Base-by-base conservation (phyloP, 2,797 vertebrate genomes). In the Propithecus perrieri region DNA sequence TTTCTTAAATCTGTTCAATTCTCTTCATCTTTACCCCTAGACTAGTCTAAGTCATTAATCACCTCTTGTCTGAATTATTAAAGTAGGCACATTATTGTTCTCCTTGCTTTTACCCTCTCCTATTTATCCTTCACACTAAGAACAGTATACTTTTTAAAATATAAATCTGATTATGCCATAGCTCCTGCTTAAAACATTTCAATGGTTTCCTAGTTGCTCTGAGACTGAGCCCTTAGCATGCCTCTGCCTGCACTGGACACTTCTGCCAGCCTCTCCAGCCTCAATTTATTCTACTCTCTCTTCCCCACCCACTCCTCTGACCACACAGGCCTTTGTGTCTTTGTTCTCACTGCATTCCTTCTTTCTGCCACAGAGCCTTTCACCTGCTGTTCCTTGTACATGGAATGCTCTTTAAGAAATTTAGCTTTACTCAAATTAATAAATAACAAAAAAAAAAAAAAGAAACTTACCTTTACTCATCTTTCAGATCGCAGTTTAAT, bases 1-100 rank as follows among this genome's bases (percentile, higher is more conserved):
- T 72, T 91, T 88, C 48, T 79, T 90, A 17, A 55, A 74, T 95
- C 26, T 89, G 26, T 78, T 91, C 35, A 35, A 18, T 91, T 95
- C 59, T 85, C 18, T 78, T 33, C 28, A 65, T 53, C 48, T 93
- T 63, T 55, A 69, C 20, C 46, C 50, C 22, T 12, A 38, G 33
- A 24, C 38, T 43, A 41, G 41, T 57, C 35, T 81, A 30, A 69
- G 15, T 90, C 48, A 38, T 65, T 74, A 67, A 71, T 94, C 50
- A 74, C 33, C 20, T 78, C 79, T 74, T 89, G 22, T 78, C 15
- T 74, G 6, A 72, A 81, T 53, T 41, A 38, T 17, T 85, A 11
- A 28, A 89, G 35, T 15, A 79, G 35, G n/a, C 24, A 89, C 33
- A 35, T 26, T 35, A 48, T 53, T 72, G 33, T 67, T 75, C 9